Evolutionary conservation across 2,888 invertebrate species (phyloP), one percentile per base, ranked within the genome.

Genomic region (Hermodice carunculata): DNA sequence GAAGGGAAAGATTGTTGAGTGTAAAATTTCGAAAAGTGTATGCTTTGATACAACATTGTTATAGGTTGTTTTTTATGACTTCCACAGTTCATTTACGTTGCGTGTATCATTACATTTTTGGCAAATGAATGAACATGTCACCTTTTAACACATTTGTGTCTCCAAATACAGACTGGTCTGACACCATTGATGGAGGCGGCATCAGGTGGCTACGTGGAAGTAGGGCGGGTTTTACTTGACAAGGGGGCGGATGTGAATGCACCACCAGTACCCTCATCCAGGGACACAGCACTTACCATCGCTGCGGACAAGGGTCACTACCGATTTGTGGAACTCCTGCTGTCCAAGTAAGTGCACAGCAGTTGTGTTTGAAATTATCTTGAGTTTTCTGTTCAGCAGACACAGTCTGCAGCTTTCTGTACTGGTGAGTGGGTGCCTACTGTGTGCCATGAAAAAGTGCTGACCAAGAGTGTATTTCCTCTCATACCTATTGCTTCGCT

Each of bases 131-230:
- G n/a, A n/a, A n/a, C n/a, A n/a, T n/a, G n/a, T n/a, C n/a, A n/a
- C n/a, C n/a, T n/a, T n/a, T n/a, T n/a, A n/a, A n/a, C n/a, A n/a
- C n/a, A n/a, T 34, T 31, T n/a, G 53, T 24, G 17, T 34, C 6
- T 28, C 17, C 80, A n/a, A n/a, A n/a, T 83, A 28, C 77, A 92
- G 92, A 98, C 98, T 61, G 98, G 98, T 0, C 89, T 99, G 63
- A 99, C 99, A 19, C 99, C 99, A 1, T 89, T 99, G 28, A 99
- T 99, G 99, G 99, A 99, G 88, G 99, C 98, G 52, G 99, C 99
- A 0, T 97, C 96, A 81, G 98, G 98, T 61, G 99, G 99, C 62
- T 99, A 98, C 87, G 97, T 98, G 59, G 98, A 99, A 82, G 99
- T 99, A 43, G 99, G 98, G 4, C 90, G 95, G 61, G 96, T 99